These are phyloP conservation scores for Temnothorax rugatulus DNA, from an alignment of 2,888 invertebrate species.

Conservation along the genomic window DNA sequence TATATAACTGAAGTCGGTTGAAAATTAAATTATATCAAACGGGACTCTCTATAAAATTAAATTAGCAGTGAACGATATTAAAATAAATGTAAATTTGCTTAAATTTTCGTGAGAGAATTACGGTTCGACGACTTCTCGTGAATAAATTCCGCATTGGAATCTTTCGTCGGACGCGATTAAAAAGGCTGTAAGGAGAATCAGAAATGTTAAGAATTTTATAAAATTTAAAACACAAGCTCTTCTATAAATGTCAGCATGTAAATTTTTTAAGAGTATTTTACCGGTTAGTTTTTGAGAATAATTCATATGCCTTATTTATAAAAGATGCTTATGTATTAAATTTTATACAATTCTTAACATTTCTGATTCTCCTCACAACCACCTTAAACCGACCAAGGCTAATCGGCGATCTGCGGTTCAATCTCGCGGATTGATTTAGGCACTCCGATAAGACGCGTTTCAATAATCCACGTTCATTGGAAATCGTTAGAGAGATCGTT, in stretches of 20 bases:
- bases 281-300: background rate
- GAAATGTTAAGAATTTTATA: background rate
- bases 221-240: background rate
- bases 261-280: background rate
- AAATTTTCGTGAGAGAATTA: background rate
- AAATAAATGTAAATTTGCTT: background rate
- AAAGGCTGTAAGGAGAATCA: background rate
- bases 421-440: slow-evolving; percentile 10
- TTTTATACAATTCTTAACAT: background rate
- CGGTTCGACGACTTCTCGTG: slow-evolving; percentile 8
- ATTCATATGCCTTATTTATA: background rate
- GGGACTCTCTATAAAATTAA: background rate
- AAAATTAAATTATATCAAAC: background rate
- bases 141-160: slow-evolving; percentile 9
- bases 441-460: slow-evolving; percentile 37
- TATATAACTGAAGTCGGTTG: background rate
- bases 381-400: background rate
- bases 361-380: background rate
- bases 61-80: background rate
- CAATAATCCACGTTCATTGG: slow-evolving; percentile 48
- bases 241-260: background rate
- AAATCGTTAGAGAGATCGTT: slow-evolving; percentile 51
- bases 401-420: slow-evolving; percentile 28
- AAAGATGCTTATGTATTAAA: background rate
- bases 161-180: background rate